Base-by-base conservation (phyloP, 2,113 vertebrate genomes). In the Spheniscus mendiculus region DNA sequence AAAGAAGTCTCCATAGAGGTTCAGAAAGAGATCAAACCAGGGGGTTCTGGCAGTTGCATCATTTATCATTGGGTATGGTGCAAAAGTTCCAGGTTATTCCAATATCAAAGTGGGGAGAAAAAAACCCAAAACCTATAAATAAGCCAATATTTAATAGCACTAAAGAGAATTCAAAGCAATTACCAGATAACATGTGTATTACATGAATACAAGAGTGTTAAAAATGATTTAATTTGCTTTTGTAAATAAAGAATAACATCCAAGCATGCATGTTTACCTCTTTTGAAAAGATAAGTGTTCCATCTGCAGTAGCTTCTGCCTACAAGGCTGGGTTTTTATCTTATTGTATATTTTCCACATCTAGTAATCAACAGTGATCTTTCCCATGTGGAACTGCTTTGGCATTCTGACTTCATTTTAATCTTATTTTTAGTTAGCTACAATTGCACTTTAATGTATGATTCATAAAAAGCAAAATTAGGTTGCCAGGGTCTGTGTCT, bases 391-490 rank as follows among this genome's bases (percentile, higher is more conserved):
- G 94, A 97, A 95, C 47, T 90, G 62, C 62, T 97, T 94, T 97
- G 91, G 50, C 53, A 86, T 90, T 80, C 44, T 74, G 45, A 67
- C 86, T 80, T 90, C 3, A 92, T 95, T 91, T 69, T 73, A 73
- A 79, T 63, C 76, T 95, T 84, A 61, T 67, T 97, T 93, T 89
- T 53, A 85, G 76, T 95, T 84, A 96, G 66, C 93, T 94, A 62
- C 58, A 81, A 72, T 44, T 91, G 65, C 50, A 29, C 72, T 76
- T 89, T 53, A 89, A 82, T 87, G 19, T 90, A 92, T 36, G 58
- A 96, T 89, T 97, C 87, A 95, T 96, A 97, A 97, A 97, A 97
- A 96, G 72, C 78, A 96, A 96, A 96, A 97, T 97, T 87, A 95
- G 47, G 40, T 88, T 96, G 89, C 92, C 42, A 73, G 40, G 40